phyloP scores from a whole-genome alignment of 2,113 vertebrate species.

The Neotragus moschatus region DNA sequence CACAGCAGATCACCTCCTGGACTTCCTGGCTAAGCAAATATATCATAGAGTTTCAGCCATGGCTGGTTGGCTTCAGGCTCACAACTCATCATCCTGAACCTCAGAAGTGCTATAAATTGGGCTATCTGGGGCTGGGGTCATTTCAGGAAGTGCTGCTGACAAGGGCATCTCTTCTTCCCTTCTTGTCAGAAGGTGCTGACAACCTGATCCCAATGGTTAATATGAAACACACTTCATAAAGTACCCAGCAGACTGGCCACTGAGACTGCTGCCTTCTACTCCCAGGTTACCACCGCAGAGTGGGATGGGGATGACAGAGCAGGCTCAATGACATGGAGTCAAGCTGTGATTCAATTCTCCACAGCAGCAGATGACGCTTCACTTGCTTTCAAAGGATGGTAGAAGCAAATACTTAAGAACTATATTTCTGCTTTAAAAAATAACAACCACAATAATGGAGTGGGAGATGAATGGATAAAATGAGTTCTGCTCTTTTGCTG shows the following conservation, averaged over 20 bases:
- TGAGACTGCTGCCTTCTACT: neutral
- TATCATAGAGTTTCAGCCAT: neutral
- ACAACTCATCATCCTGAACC: neutral
- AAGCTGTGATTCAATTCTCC: neutral
- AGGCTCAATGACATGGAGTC: neutral
- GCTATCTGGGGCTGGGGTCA: neutral
- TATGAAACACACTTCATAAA: neutral
- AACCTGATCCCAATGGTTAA: neutral
- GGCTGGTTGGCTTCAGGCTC: neutral
- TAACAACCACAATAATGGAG: neutral
- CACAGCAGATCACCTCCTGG: neutral
- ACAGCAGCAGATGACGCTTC: neutral
- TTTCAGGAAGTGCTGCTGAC: neutral
- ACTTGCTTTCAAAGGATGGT: constrained; percentile 14
- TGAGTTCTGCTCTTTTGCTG: neutral
- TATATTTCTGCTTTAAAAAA: neutral
- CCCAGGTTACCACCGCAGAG: neutral
- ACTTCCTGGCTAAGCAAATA: neutral
- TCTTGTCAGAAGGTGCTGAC: neutral
- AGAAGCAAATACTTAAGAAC: neutral
- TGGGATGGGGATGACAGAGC: neutral
- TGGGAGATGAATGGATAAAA: neutral
- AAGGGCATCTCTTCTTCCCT: neutral
- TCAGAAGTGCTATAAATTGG: neutral
- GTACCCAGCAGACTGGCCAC: neutral